Evolutionary conservation across 2,797 vertebrate genomes (phyloP), one percentile per base, ranked within the genome.

Genomic region (Pseudotriccus pelzelni): DNA sequence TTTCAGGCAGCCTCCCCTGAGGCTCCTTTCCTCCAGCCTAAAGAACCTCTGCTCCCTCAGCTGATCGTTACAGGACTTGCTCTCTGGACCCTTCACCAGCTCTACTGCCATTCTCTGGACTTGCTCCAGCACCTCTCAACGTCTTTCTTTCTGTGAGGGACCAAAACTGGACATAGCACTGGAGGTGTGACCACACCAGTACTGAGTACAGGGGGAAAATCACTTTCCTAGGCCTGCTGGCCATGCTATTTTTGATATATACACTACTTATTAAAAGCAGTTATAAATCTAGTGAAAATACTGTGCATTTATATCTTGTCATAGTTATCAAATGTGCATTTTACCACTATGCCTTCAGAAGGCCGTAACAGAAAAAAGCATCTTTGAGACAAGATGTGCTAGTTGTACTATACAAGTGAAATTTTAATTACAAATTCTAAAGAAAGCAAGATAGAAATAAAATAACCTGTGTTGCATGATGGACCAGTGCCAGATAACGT

Each of bases 391-490:
- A 76, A n/a, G 43, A 79, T 83, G 27, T 62, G 34, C 22, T 24
- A 37, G 11, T 16, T 47, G 30, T 43, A 69, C 43, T 32, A 32
- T 20, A 24, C 0, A 3, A 55, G 0, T 59, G 64, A 87, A 59
- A 70, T 41, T 81, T 79, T 69, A 93, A 89, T 89, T 76, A 44
- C 25, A 89, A 69, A 10, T 69, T 70, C 47, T 50, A 60, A 76
- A 76, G 27, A 76, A 14, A 82, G 24, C 20, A 76, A 93, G 36
- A 52, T 14, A 68, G 70, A 75, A 92, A 73, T 52, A 75, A 68
- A 32, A 30, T 75, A 78, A 23, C 7, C 14, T 0, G 0, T 69
- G 69, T 46, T 59, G 75, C 19, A 50, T 4, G 0, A 22, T 55
- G 27, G 53, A 30, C 39, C 79, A 69, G 30, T 44, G 20, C 76